Percentiles rank a stretch among this genome's conserved stretches.
Evolutionary conservation across 2,113 vertebrate genomes (phyloP).

Genomic region (Ceuthmochares aereus): DNA sequence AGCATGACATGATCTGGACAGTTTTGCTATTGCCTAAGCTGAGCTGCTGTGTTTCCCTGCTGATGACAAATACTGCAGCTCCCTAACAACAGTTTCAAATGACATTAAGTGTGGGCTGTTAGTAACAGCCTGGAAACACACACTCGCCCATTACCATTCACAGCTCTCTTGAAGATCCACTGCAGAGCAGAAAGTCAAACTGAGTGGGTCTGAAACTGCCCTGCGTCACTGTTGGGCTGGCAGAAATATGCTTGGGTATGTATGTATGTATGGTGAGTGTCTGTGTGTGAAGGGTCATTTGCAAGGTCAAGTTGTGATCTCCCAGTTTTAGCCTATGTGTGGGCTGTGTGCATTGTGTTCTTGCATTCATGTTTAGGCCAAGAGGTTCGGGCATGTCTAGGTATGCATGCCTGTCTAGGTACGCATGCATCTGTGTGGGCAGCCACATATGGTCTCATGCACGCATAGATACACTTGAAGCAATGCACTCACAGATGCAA

Average conservation of each 20-base stretch:
- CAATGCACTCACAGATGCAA: neutral
- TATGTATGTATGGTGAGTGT: too few relatives aligned
- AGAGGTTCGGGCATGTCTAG: neutral
- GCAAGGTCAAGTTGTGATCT: neutral
- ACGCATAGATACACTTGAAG: neutral
- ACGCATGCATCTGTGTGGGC: neutral
- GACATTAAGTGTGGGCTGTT: conserved; percentile 2
- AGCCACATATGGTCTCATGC: neutral
- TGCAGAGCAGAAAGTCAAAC: neutral
- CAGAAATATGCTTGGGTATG: neutral
- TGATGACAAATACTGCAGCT: neutral
- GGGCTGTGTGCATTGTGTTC: neutral
- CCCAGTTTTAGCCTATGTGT: neutral
- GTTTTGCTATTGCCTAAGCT: neutral
- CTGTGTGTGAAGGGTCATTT: neutral
- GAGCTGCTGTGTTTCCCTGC: neutral
- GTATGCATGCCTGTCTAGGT: neutral
- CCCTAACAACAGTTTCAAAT: conserved; percentile 4
- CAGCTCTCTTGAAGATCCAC: neutral
- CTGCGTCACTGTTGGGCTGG: neutral
- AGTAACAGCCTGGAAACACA: neutral
- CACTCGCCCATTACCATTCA: accelerated
- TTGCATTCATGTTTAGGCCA: accelerated
- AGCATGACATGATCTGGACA: neutral
- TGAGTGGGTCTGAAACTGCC: neutral